phyloP scores from a whole-genome alignment of 2,888 invertebrate species.

The Drosophila tanythrix region DNA sequence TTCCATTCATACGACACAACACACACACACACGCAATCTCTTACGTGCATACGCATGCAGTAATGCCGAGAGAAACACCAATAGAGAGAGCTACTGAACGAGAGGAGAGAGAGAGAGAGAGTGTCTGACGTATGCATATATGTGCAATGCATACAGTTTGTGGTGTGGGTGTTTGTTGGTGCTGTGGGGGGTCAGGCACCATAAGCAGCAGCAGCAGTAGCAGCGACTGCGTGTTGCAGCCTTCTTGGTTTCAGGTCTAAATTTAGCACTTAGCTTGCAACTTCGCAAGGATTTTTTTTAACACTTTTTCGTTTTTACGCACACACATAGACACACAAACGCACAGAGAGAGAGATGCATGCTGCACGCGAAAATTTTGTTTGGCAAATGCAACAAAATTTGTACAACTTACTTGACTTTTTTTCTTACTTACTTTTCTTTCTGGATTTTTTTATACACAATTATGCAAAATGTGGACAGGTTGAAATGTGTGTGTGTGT shows the following conservation, averaged over 20 bases:
- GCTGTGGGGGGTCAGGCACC: constrained; percentile 59
- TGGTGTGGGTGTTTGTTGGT: constrained; percentile 57
- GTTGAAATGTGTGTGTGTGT: constrained; percentile 27
- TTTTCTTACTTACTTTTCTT: not conserved
- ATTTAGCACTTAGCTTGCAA: constrained; percentile 77
- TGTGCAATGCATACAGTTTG: constrained; percentile 37
- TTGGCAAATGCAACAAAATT: constrained; percentile 37
- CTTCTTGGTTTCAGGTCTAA: constrained; percentile 77
- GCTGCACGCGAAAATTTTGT: constrained; percentile 43
- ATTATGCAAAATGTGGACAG: constrained; percentile 41
- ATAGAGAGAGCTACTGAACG: constrained; percentile 25
- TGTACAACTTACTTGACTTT: constrained; percentile 57
- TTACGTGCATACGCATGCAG: constrained; percentile 45
- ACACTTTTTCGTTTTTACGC: constrained; percentile 48
- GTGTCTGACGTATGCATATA: constrained; percentile 52
- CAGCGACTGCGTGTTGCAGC: constrained; percentile 75
- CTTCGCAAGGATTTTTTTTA: constrained; percentile 69
- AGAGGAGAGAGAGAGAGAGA: constrained; percentile 23
- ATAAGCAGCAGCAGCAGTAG: constrained; percentile 17
- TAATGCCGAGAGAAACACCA: constrained; percentile 42
- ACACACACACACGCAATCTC: constrained; percentile 15
- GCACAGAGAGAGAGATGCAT: constrained; percentile 25
- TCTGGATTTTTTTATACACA: constrained; percentile 11
- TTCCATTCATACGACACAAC: constrained; percentile 71
- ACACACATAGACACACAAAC: constrained; percentile 17